These are phyloP conservation scores for Musca vetustissima DNA, from an alignment of 1,140 invertebrate genomes.

Conservation along the genomic window DNA sequence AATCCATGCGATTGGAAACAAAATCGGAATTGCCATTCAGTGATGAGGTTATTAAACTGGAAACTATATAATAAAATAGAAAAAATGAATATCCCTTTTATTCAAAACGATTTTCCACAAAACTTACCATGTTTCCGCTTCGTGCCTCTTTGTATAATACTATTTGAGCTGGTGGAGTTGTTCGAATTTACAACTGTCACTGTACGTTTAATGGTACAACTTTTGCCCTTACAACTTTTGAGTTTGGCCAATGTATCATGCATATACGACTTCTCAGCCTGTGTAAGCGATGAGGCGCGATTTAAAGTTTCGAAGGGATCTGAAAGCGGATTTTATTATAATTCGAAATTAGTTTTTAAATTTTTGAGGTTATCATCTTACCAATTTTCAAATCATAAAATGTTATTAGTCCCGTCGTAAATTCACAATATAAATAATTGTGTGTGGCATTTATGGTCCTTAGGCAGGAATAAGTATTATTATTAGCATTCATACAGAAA, in stretches of 20 bases:
- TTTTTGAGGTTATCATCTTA: constrained; percentile 52
- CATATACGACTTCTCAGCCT: constrained; percentile 70
- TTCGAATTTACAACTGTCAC: constrained; percentile 22
- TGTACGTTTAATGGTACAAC: constrained; percentile 61
- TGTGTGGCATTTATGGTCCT: constrained; percentile 94
- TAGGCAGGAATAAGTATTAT: constrained; percentile 97
- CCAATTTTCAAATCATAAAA: constrained; percentile 91
- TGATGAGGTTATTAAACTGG: background rate
- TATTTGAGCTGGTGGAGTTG: background rate
- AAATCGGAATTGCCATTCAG: constrained; percentile 13
- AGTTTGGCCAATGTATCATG: constrained; percentile 74
- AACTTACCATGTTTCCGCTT: constrained; percentile 48
- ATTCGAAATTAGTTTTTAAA: constrained; percentile 22
- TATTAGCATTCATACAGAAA: constrained; percentile 98
- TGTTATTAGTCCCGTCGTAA: constrained; percentile 91
- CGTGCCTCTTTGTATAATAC: constrained; percentile 10
- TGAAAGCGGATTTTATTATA: constrained; percentile 46
- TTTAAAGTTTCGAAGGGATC: constrained; percentile 88
- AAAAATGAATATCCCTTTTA: background rate
- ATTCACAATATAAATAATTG: constrained; percentile 97
- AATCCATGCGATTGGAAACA: constrained; percentile 33
- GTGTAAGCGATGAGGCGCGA: constrained; percentile 68
- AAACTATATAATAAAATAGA: background rate
- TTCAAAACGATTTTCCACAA: background rate
- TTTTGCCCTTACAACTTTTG: constrained; percentile 73